A percentile compares a stretch with the other conserved stretches of the same genome.
These are phyloP conservation scores for Neostethus bicornis DNA, from an alignment of 2,797 vertebrate genomes.

Conservation along the genomic window DNA sequence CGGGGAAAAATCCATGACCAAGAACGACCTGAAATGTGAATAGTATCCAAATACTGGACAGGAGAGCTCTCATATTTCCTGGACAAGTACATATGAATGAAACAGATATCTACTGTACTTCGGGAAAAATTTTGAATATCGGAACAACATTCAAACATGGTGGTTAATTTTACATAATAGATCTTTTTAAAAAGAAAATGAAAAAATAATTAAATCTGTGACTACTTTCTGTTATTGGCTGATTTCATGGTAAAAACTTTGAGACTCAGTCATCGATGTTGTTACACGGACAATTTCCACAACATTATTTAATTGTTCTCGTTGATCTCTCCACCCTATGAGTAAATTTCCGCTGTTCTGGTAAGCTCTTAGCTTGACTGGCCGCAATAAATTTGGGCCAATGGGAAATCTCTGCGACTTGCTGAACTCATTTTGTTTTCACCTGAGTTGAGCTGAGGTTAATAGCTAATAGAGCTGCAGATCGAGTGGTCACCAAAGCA, in stretches of 20 bases:
- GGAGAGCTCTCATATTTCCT: no score
- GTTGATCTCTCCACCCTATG: slow-evolving; percentile 39
- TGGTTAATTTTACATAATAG: no score
- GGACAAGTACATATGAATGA: no score
- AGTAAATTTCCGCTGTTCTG: slow-evolving; percentile 33
- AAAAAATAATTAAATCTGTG: slow-evolving; percentile 19
- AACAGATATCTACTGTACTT: no score
- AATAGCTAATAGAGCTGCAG: slow-evolving; percentile 60
- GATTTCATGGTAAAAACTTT: slow-evolving; percentile 24
- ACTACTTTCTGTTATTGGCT: slow-evolving; percentile 22
- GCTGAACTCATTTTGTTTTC: slow-evolving; percentile 56
- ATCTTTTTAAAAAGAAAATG: background rate
- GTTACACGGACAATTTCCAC: slow-evolving; percentile 27
- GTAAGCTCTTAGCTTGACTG: slow-evolving; percentile 27
- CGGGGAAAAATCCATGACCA: no score
- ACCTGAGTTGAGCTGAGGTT: slow-evolving; percentile 57
- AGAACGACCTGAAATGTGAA: no score
- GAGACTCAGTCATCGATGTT: slow-evolving; percentile 21
- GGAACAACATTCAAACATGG: no score
- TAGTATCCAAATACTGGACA: no score
- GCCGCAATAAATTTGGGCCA: slow-evolving; percentile 46
- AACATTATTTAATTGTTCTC: slow-evolving; percentile 21
- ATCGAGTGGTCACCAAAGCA: slow-evolving; percentile 42
- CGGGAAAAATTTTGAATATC: no score
- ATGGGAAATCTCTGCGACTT: slow-evolving; percentile 65